Evolutionary conservation across 2,888 invertebrate genomes (phyloP), one percentile per base, ranked within the genome.

Genomic region (Blomia tropicalis): DNA sequence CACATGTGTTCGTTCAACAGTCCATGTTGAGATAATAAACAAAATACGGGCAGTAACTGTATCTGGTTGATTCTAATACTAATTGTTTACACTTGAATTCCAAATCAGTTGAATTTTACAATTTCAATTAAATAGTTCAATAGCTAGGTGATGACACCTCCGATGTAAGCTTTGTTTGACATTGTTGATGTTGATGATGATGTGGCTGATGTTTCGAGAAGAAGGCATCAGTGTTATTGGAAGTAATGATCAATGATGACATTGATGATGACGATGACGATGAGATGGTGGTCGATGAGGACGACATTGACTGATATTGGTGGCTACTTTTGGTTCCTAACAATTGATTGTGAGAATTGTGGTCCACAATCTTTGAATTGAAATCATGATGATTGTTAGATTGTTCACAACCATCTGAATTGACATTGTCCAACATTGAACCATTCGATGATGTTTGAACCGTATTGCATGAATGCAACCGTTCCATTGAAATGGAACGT

Each of bases 401-500:
- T n/a, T n/a, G n/a, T 25, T 25, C 22, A 47, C 51, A 47, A 47
- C 5, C 7, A 47, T 14, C 27, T 14, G 51, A 14, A 14, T 19
- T 47, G 22, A 7, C n/a, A n/a, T n/a, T 47, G 51, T 36, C 36
- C 7, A 36, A 17, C 36, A 36, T 36, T 36, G 51, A 11, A 47
- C 22, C 7, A n/a, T 27, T 7, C 22, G 11, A 7, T 14, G 22
- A 11, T 7, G n/a, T n/a, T 14, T n/a, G 51, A 27, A n/a, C 51
- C 5, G 23, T 11, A 47, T n/a, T n/a, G n/a, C n/a, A n/a, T n/a
- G 56, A 29, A 36, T 56, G 25, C 30, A 56, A 25, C 11, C 60
- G 60, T 30, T 60, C 60, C 47, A 60, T n/a, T 51, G 60, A 60
- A 17, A 60, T n/a, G 4, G 60, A 60, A 60, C 60, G 60, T 27